Conservation (phyloP, 1,140 invertebrate species). For the Drosophila fuyamai region DNA sequence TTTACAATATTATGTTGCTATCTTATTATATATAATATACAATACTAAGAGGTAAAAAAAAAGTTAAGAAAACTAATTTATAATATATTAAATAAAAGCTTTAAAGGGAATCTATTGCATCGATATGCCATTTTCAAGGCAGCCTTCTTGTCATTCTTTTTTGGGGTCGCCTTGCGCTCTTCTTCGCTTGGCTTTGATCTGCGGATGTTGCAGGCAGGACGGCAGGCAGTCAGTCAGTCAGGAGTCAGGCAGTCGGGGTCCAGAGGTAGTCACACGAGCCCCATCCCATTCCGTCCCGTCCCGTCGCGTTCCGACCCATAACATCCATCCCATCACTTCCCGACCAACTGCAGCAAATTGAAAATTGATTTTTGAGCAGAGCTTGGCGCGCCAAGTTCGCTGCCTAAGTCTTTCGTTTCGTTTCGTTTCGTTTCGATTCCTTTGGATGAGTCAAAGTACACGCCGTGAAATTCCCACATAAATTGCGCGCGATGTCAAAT, state of each 20-base stretch:
- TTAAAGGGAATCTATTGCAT: slow-evolving; percentile 1
- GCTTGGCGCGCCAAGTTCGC: slow-evolving; percentile 43
- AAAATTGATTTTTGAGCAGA: slow-evolving; percentile 75
- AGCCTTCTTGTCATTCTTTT: slow-evolving; percentile 40
- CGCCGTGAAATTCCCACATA: slow-evolving; percentile 81
- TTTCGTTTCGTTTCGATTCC: slow-evolving; percentile 29
- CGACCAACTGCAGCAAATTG: slow-evolving; percentile 75
- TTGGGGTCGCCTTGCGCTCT: slow-evolving; percentile 45
- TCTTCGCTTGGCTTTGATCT: slow-evolving; percentile 70
- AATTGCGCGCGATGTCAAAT: slow-evolving; percentile 81
- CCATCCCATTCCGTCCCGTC: slow-evolving; percentile 1
- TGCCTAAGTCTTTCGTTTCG: slow-evolving; percentile 62
- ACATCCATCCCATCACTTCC: slow-evolving; percentile 6
- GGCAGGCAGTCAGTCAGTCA: slow-evolving; percentile 22
- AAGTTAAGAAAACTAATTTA: background rate
- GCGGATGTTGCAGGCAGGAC: slow-evolving; percentile 51
- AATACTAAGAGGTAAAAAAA: too few relatives aligned
- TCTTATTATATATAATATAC: background rate
- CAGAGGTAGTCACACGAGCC: slow-evolving; percentile 41
- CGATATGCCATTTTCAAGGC: background rate
- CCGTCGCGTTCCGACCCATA: background rate
- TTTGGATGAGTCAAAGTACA: slow-evolving; percentile 75
- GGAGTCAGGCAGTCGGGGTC: slow-evolving; percentile 15
- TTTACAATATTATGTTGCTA: too few relatives aligned
- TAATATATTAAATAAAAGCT: background rate